phyloP scores from a whole-genome alignment of 1,140 invertebrate species.

The Diachasmimorpha longicaudata region DNA sequence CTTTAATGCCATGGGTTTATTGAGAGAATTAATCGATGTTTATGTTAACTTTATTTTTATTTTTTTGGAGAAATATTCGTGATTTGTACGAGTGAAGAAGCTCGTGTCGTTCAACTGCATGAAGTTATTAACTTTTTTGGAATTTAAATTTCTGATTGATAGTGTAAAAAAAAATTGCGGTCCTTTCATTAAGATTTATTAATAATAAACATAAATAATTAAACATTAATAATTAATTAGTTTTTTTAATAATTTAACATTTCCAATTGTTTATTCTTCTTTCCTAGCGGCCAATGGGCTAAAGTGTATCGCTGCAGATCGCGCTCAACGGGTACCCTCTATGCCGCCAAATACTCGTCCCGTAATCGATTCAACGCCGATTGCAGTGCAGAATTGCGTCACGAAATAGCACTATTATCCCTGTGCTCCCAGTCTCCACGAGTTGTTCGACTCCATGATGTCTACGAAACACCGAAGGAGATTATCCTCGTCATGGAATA shows the following conservation, averaged over 20 bases:
- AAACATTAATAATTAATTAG: no score
- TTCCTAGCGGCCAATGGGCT: conserved; percentile 77
- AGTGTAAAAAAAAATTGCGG: no score
- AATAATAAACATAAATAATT: no score
- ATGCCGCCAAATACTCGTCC: conserved; percentile 79
- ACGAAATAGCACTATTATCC: conserved; percentile 74
- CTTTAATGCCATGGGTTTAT: background rate
- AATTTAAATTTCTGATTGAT: no score
- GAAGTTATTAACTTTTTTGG: no score
- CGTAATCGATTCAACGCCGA: conserved; percentile 70
- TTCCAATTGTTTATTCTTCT: background rate
- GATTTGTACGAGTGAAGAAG: no score
- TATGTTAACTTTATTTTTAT: background rate
- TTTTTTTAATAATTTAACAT: no score
- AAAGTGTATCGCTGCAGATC: conserved; percentile 73
- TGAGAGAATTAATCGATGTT: background rate
- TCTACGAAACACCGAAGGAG: conserved; percentile 74
- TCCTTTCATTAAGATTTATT: no score
- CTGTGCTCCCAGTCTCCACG: conserved; percentile 68
- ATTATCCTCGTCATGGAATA: conserved; percentile 78
- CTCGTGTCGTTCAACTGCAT: no score
- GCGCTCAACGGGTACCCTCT: conserved; percentile 67
- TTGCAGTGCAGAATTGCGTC: conserved; percentile 69
- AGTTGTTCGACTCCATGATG: conserved; percentile 74
- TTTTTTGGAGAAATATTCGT: background rate